Conservation (phyloP, 2,888 invertebrate genomes). For the Brachynemurus nebulosus region DNA sequence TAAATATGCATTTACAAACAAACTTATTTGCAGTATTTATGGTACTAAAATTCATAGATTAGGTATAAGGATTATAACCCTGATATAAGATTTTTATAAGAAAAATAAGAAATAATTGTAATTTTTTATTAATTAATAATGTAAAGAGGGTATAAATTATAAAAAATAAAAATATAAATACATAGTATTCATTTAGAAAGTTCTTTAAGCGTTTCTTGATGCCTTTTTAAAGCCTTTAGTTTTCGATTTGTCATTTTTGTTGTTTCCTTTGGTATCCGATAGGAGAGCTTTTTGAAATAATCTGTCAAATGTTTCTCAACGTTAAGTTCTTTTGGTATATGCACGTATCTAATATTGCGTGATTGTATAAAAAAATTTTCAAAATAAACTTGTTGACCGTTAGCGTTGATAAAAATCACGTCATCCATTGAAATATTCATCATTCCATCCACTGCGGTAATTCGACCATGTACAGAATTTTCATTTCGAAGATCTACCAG, state of each 20-base stretch:
- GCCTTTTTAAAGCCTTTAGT: neutral
- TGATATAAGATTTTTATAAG: too few relatives aligned
- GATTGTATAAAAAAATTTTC: slow-evolving; percentile 46
- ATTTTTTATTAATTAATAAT: neutral
- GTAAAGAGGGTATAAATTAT: neutral
- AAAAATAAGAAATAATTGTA: neutral
- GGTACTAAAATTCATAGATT: too few relatives aligned
- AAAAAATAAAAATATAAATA: neutral
- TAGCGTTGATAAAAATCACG: slow-evolving; percentile 46
- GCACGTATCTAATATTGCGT: slow-evolving; percentile 52
- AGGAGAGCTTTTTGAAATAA: slow-evolving; percentile 15
- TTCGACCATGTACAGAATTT: slow-evolving; percentile 42
- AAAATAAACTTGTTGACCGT: slow-evolving; percentile 35
- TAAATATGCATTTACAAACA: neutral
- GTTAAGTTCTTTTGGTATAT: slow-evolving; percentile 39
- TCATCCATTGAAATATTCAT: slow-evolving; percentile 54
- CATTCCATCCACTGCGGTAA: slow-evolving; percentile 47
- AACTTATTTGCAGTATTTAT: neutral
- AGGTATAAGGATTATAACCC: too few relatives aligned
- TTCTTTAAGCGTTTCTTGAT: too few relatives aligned
- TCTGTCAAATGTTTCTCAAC: neutral
- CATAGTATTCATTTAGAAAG: too few relatives aligned
- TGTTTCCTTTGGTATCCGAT: neutral
- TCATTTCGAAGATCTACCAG: slow-evolving; percentile 54
- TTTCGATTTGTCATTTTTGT: neutral